Conservation (phyloP, 2,888 invertebrate species). For the Gryllus longicercus region DNA sequence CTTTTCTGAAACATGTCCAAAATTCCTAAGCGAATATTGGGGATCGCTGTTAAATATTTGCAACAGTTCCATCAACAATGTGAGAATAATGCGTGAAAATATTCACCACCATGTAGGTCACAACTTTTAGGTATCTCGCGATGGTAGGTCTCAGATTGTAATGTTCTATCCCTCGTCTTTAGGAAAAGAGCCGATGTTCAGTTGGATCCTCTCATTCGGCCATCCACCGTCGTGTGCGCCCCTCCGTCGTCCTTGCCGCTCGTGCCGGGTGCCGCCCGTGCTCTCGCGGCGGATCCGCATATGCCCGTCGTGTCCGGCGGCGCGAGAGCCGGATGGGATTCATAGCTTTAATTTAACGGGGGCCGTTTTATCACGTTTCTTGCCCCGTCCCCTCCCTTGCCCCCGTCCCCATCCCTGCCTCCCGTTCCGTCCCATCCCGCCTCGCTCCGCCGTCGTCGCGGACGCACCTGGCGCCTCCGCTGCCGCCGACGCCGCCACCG, state of each 20-base stretch:
- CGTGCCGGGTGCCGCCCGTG: neutral
- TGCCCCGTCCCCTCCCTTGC: neutral
- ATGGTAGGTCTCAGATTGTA: too few species aligned
- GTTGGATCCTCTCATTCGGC: too few species aligned
- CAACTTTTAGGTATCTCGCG: too few species aligned
- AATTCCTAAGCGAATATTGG: too few species aligned
- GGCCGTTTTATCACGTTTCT: conserved; percentile 17
- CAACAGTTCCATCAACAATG: too few species aligned
- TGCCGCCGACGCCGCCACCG: neutral
- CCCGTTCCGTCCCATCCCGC: neutral
- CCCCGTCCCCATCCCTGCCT: neutral
- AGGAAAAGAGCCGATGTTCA: too few species aligned
- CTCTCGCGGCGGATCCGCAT: too few species aligned
- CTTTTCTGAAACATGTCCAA: too few species aligned
- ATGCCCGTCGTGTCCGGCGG: neutral
- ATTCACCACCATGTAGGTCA: too few species aligned
- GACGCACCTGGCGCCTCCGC: neutral
- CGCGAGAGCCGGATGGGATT: neutral
- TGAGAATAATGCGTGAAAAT: too few species aligned
- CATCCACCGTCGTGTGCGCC: neutral
- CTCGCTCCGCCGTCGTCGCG: neutral
- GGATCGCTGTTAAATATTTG: too few species aligned
- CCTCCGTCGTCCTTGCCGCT: neutral
- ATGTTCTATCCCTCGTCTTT: too few species aligned
- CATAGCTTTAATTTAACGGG: conserved; percentile 17